Evolutionary conservation across 2,888 invertebrate genomes (phyloP).

Genomic region (Xanthia icteritia): DNA sequence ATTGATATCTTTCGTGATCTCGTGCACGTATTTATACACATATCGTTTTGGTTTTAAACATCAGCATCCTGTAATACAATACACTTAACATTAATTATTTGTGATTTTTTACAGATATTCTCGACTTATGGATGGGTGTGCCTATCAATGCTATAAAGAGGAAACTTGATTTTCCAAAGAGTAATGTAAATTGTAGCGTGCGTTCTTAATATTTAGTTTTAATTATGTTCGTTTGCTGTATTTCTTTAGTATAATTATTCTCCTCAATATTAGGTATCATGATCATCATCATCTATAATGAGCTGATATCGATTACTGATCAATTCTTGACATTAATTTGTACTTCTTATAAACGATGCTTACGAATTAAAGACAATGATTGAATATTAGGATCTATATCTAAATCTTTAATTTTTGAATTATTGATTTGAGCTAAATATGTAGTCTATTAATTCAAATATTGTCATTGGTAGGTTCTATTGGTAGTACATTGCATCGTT

Average conservation of each 20-base stretch:
- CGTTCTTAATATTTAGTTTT: constrained; percentile 21
- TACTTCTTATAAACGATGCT: background rate
- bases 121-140: constrained; percentile 71
- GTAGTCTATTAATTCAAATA: background rate
- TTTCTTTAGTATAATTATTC: constrained; percentile 9
- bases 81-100: constrained; percentile 70
- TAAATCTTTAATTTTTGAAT: constrained; percentile 9
- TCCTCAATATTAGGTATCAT: background rate
- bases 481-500: too few relatives aligned
- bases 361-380: constrained; percentile 8
- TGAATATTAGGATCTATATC: constrained; percentile 15
- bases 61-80: constrained; percentile 74
- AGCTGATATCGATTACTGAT: background rate
- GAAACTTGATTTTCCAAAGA: constrained; percentile 63
- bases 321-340: background rate
- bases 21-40: constrained; percentile 79
- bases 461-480: background rate
- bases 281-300: too few relatives aligned
- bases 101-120: constrained; percentile 71
- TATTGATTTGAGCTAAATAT: background rate
- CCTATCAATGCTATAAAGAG: constrained; percentile 62
- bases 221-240: background rate
- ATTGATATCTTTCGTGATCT: constrained; percentile 72
- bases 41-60: constrained; percentile 74
- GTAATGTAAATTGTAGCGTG: constrained; percentile 38